These are phyloP conservation scores for Caenorhabditis zanzibari DNA, from an alignment of 2,888 invertebrate genomes.

Conservation along the genomic window DNA sequence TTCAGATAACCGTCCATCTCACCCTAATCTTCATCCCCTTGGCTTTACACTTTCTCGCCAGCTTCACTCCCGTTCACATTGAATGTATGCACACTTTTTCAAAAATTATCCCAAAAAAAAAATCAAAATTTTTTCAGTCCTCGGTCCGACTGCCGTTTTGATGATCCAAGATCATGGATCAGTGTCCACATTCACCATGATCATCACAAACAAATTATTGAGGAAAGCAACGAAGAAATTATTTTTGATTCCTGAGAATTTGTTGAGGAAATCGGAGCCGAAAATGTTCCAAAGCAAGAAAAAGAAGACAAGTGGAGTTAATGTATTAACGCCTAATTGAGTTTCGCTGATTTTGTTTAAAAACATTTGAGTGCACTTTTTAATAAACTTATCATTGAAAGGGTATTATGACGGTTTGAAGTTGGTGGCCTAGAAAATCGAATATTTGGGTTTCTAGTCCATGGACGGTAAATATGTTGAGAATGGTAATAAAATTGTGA, in stretches of 20 bases:
- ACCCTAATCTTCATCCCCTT: neutral
- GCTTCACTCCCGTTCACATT: neutral
- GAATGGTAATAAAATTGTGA: no score
- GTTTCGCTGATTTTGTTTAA: no score
- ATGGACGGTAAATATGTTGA: no score
- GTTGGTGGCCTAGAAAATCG: no score
- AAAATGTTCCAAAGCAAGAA: conserved; percentile 1
- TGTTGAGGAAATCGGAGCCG: neutral
- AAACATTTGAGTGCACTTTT: no score
- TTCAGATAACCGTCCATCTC: neutral
- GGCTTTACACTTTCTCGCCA: neutral
- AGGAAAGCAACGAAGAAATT: neutral
- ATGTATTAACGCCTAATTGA: neutral
- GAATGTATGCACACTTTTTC: neutral
- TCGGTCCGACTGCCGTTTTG: neutral
- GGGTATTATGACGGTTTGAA: no score
- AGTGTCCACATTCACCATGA: conserved; percentile 12
- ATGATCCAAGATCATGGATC: conserved; percentile 13
- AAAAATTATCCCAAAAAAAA: no score
- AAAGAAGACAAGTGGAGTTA: conserved; percentile 3
- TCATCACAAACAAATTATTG: conserved; percentile 12
- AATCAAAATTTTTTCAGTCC: neutral
- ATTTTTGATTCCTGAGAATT: neutral
- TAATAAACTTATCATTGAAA: no score
- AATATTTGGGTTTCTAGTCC: no score